Evolutionary conservation across 2,888 invertebrate genomes (phyloP), one percentile per base, ranked within the genome.

Genomic region (Podotricha telesiphe): DNA sequence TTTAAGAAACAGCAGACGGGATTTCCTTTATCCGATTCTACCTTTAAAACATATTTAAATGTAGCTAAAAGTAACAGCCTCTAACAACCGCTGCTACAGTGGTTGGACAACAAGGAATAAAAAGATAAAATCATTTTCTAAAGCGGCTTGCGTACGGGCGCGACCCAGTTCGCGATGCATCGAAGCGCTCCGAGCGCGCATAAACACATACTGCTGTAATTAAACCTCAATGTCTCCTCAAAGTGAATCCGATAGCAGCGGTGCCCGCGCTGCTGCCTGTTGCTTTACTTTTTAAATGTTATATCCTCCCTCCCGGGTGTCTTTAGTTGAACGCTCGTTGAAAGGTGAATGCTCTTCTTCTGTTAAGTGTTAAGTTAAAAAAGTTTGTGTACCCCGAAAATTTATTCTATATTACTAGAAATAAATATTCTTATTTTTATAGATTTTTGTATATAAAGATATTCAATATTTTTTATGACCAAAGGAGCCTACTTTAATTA

Each of bases 151-250:
- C 81, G 87, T 87, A 87, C 86, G 86, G 79, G 78, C 77, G 73
- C 86, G 87, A 86, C 88, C 89, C 80, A 88, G 80, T 88, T 89
- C 78, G 80, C 76, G 59, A 56, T 71, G 67, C 73, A 68, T 68
- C 70, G 72, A 70, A 64, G 47, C 63, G 51, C 53, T 50, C 62
- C 42, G 67, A 62, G 67, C 34, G 62, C 58, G 68, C 68, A 48
- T 65, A 70, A 68, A 68, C 65, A 65, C 62, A 73, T 68, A 65
- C 65, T 62, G 67, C 67, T 66, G 70, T 74, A 72, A 73, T 73
- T 76, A 74, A 70, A 72, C 62, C 68, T 63, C 56, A 59, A 61
- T 68, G 65, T 70, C 70, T 72, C 58, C 68, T 71, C 70, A 64
- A 72, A 72, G 70, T 68, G 68, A 70, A 68, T 68, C 65, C 68